Evolutionary conservation across 2,797 vertebrate genomes (phyloP).

Genomic region (Enteromius afrohamiltoni): DNA sequence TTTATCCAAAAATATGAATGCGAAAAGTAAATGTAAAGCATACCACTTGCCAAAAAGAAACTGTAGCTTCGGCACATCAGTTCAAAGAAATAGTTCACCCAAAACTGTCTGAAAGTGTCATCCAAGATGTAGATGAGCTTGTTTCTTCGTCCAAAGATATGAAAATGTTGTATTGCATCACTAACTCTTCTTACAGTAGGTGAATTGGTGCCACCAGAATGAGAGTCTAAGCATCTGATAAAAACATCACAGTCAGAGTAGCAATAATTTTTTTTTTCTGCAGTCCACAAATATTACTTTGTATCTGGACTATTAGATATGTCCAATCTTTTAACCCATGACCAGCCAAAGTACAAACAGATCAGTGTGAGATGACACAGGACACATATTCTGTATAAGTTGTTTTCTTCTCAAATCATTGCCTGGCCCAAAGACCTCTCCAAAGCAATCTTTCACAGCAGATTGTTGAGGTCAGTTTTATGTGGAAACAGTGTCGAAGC

Average conservation of each 20-base stretch:
- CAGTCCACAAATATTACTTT: not conserved
- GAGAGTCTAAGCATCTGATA: not conserved
- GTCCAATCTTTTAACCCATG: not conserved
- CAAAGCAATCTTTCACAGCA: not conserved
- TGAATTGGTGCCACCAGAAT: not conserved
- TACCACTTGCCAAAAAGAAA: not conserved
- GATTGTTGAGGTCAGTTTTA: constrained; percentile 30
- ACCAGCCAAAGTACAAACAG: not conserved
- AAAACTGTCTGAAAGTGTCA: not conserved
- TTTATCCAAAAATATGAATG: not conserved
- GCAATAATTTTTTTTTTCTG: not conserved
- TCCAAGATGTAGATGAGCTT: not conserved
- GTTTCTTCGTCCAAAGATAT: not conserved
- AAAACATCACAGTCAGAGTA: not conserved
- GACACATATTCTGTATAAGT: not conserved
- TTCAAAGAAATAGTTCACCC: not conserved
- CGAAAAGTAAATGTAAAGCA: not conserved
- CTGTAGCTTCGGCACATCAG: not conserved
- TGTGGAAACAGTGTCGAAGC: constrained; percentile 48
- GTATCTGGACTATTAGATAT: not conserved
- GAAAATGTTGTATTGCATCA: not conserved
- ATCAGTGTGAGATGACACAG: not conserved
- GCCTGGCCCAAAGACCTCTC: not conserved
- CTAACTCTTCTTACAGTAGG: not conserved
- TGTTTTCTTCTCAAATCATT: not conserved